Evolutionary conservation across 2,797 vertebrate genomes (phyloP).

Genomic region (Euphonia xanthogaster): DNA sequence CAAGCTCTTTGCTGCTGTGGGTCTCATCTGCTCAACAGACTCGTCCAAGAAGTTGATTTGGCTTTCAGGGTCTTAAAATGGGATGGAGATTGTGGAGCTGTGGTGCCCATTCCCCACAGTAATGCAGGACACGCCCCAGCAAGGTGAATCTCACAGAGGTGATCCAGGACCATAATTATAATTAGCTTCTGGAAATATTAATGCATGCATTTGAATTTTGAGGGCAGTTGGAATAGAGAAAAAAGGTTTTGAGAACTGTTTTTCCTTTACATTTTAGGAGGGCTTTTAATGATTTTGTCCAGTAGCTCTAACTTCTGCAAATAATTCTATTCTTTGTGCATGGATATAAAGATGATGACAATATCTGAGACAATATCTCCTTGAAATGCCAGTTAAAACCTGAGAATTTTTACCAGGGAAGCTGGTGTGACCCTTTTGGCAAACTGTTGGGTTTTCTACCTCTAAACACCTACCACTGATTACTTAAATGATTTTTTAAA

Average conservation of each 20-base stretch:
- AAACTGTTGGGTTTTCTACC: not conserved
- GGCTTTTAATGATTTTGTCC: not conserved
- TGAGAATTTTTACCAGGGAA: not conserved
- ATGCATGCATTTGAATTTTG: not conserved
- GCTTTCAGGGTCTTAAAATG: not conserved
- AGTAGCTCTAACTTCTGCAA: not conserved
- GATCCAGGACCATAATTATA: not conserved
- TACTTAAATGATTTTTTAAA: not conserved
- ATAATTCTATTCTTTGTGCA: not conserved
- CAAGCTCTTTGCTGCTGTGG: not conserved
- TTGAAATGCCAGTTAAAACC: not conserved
- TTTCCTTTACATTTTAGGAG: not conserved
- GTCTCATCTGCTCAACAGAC: not conserved
- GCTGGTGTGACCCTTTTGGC: not conserved
- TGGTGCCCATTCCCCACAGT: accelerated
- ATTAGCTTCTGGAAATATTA: not conserved
- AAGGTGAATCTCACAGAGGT: not conserved
- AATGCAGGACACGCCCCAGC: not conserved
- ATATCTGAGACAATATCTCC: not conserved
- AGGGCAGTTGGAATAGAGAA: not conserved
- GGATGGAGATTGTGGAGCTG: not conserved
- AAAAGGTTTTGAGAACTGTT: not conserved
- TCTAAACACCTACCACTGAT: not conserved
- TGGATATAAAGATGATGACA: not conserved
- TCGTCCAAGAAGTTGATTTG: not conserved